A percentile compares a stretch with the other conserved stretches of the same genome.
Evolutionary conservation across 2,113 vertebrate genomes (phyloP).

Genomic region (Percopsis transmontana): DNA sequence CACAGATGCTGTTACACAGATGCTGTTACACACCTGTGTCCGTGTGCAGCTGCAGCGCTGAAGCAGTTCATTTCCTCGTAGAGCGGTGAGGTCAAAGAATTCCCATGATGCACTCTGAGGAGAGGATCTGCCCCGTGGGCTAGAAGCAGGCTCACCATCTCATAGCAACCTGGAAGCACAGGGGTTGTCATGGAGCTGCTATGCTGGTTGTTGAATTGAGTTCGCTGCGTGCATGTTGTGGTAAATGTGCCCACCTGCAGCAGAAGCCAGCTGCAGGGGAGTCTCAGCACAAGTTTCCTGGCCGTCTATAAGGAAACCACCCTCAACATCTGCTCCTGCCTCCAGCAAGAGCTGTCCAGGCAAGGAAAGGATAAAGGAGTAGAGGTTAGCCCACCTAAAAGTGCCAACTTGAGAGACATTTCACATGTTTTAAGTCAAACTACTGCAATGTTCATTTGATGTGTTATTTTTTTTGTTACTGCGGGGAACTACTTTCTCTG

Average conservation of each 20-base stretch:
- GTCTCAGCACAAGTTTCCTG: slow-evolving; percentile 88
- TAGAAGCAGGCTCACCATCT: slow-evolving; percentile 89
- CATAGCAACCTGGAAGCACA: slow-evolving; percentile 83
- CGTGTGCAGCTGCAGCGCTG: slow-evolving; percentile 92
- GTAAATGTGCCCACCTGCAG: slow-evolving; percentile 82
- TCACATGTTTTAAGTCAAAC: too few species aligned
- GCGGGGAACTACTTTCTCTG: too few species aligned
- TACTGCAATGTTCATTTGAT: too few species aligned
- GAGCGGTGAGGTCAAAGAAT: slow-evolving; percentile 82
- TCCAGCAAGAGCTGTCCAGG: slow-evolving; percentile 87
- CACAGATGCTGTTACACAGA: background rate
- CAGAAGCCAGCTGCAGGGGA: slow-evolving; percentile 90
- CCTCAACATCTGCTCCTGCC: slow-evolving; percentile 91
- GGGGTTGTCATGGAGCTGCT: background rate
- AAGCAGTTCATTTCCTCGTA: slow-evolving; percentile 94
- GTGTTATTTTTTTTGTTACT: too few species aligned
- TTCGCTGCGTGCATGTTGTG: too few species aligned
- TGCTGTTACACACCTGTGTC: slow-evolving; percentile 84
- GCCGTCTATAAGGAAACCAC: slow-evolving; percentile 77
- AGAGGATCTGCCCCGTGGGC: slow-evolving; percentile 87
- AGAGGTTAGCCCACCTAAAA: background rate
- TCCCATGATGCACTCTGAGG: slow-evolving; percentile 85
- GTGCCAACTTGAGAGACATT: too few species aligned
- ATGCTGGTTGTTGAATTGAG: too few species aligned
- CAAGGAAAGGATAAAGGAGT: background rate